Percentiles rank a stretch among this genome's conserved stretches.
Conservation (phyloP, 1,140 invertebrate species). For the Theocolax elegans region DNA sequence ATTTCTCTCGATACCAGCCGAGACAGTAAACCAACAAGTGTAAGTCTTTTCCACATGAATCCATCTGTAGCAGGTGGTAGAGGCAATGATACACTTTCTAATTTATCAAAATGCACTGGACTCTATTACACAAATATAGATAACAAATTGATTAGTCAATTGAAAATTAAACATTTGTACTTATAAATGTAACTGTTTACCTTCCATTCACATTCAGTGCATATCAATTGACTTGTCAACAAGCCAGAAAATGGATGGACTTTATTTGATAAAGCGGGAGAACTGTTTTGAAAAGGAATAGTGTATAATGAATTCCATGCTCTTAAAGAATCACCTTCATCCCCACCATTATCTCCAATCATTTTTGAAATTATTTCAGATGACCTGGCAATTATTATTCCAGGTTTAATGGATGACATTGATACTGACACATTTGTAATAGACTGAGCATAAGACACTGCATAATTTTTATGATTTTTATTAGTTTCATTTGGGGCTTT, state of each 20-base stretch:
- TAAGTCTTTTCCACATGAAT: conserved; percentile 69
- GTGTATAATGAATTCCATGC: conserved; percentile 60
- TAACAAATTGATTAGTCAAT: conserved; percentile 20
- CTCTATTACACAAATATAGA: conserved; percentile 70
- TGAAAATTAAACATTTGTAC: conserved; percentile 24
- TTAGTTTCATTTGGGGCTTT: conserved; percentile 49
- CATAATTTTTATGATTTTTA: conserved; percentile 53
- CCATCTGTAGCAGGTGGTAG: conserved; percentile 72
- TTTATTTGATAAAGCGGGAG: conserved; percentile 54
- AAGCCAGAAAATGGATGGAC: conserved; percentile 81
- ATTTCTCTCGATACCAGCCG: conserved; percentile 87
- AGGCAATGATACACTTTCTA: conserved; percentile 86
- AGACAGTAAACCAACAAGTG: conserved; percentile 77
- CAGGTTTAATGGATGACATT: conserved; percentile 52
- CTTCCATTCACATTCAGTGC: conserved; percentile 83
- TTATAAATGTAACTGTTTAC: conserved; percentile 60
- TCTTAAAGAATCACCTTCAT: conserved; percentile 48
- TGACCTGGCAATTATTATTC: conserved; percentile 62
- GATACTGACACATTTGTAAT: conserved; percentile 51
- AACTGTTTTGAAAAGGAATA: conserved; percentile 50
- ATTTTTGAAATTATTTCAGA: conserved; percentile 56
- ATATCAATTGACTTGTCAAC: conserved; percentile 86
- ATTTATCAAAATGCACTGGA: conserved; percentile 87
- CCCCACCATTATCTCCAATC: conserved; percentile 31
- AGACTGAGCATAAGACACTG: conserved; percentile 52